Evolutionary conservation across 2,797 vertebrate species (phyloP).

Genomic region (Chromis chromis): DNA sequence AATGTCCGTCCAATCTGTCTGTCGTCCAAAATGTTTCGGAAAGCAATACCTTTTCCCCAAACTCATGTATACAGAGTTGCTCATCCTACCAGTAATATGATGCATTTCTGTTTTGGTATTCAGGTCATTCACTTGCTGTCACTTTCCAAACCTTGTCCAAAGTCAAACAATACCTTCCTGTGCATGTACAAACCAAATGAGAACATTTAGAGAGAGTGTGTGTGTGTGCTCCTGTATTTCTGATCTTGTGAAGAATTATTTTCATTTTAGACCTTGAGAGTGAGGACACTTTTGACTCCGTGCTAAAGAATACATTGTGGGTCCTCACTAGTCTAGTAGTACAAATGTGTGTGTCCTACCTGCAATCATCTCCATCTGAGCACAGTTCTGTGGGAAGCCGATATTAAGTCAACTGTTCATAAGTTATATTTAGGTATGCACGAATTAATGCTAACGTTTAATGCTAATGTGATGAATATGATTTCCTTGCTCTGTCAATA

Average conservation of each 20-base stretch:
- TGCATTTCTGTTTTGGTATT: slow-evolving; percentile 36
- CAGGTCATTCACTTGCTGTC: slow-evolving; percentile 15
- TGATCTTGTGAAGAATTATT: slow-evolving; percentile 1
- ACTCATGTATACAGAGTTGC: not conserved
- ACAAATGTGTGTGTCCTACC: not conserved
- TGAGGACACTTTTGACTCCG: not conserved
- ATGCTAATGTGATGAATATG: not conserved
- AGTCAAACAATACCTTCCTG: slow-evolving; percentile 32
- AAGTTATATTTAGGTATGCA: not conserved
- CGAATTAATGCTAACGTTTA: slow-evolving; percentile 7
- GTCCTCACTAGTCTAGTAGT: not conserved
- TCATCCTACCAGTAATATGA: slow-evolving; percentile 8
- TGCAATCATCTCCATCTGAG: slow-evolving; percentile 1
- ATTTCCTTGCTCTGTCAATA: not conserved
- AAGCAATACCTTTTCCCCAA: slow-evolving; percentile 3
- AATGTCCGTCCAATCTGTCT: not conserved
- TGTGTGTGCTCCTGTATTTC: slow-evolving; percentile 1
- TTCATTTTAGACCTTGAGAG: not conserved
- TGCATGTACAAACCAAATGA: slow-evolving; percentile 25
- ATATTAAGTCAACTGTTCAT: slow-evolving; percentile 1
- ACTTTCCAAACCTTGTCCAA: slow-evolving; percentile 36
- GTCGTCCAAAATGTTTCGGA: not conserved
- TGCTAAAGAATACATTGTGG: not conserved
- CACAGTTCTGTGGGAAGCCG: not conserved
- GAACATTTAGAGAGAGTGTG: slow-evolving; percentile 8